Conservation (phyloP, 2,113 vertebrate species). For the Odontophorus gujanensis region DNA sequence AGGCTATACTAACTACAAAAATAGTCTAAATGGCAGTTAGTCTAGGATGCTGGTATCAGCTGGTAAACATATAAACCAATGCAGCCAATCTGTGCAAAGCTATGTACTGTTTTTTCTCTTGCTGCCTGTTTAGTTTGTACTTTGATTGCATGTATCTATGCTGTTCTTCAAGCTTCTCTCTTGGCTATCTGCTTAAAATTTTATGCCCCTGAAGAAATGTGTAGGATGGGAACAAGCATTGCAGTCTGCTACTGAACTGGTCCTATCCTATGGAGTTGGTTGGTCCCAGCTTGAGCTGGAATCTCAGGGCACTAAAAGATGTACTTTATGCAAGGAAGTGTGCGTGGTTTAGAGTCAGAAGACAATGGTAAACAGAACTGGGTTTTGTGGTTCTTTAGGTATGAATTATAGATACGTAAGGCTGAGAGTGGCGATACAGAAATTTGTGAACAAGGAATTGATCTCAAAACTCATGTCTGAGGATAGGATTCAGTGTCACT, state of each 20-base stretch:
- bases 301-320: background rate
- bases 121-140: background rate
- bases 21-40: background rate
- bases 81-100: accelerated
- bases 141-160: accelerated
- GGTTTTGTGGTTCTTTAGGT: background rate
- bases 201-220: background rate
- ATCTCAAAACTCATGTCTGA: background rate
- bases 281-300: background rate
- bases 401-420: accelerated
- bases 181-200: background rate
- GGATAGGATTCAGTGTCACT: background rate
- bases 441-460: background rate
- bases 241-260: accelerated
- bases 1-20: background rate
- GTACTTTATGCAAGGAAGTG: background rate
- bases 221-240: background rate
- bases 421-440: background rate
- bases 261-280: background rate
- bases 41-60: background rate
- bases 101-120: background rate
- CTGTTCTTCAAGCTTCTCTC: background rate
- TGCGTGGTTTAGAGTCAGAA: background rate
- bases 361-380: background rate
- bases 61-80: background rate